phyloP scores from a whole-genome alignment of 1,140 invertebrate species.

The Luehdorfia chinensis region DNA sequence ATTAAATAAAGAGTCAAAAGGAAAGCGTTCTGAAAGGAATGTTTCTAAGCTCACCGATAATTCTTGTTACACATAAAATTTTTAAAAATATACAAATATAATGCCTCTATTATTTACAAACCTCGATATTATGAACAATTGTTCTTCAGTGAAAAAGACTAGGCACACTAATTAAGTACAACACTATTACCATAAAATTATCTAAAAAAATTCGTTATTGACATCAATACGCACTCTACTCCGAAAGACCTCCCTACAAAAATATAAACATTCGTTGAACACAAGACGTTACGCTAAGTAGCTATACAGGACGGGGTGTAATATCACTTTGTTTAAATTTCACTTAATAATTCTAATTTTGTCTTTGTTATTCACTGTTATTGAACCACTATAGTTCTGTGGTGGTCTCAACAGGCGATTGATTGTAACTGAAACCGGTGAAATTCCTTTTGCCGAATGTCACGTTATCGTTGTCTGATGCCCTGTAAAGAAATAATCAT shows the following conservation, averaged over 20 bases:
- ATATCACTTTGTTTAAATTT: slow-evolving; percentile 31
- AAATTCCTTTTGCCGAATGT: slow-evolving; percentile 91
- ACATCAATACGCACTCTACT: slow-evolving; percentile 26
- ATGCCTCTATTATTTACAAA: slow-evolving; percentile 47
- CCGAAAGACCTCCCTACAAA: slow-evolving; percentile 19
- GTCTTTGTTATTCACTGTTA: background rate
- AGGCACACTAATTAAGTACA: slow-evolving; percentile 25
- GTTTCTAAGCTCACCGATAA: background rate
- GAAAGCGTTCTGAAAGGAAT: background rate
- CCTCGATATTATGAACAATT: slow-evolving; percentile 33
- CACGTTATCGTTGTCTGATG: slow-evolving; percentile 88
- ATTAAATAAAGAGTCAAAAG: too few species aligned
- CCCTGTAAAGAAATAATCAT: slow-evolving; percentile 71
- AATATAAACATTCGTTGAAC: slow-evolving; percentile 46
- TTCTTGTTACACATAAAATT: background rate
- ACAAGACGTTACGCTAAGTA: slow-evolving; percentile 26
- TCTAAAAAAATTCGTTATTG: slow-evolving; percentile 49
- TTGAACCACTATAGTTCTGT: slow-evolving; percentile 84
- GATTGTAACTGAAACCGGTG: slow-evolving; percentile 85
- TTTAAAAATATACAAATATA: slow-evolving; percentile 29
- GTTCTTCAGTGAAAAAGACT: slow-evolving; percentile 32
- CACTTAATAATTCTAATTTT: slow-evolving; percentile 24
- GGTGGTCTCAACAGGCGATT: slow-evolving; percentile 89
- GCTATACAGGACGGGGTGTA: slow-evolving; percentile 24
- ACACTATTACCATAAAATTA: slow-evolving; percentile 39